Base-by-base conservation (phyloP, 2,888 invertebrate species). In the Salticus scenicus region DNA sequence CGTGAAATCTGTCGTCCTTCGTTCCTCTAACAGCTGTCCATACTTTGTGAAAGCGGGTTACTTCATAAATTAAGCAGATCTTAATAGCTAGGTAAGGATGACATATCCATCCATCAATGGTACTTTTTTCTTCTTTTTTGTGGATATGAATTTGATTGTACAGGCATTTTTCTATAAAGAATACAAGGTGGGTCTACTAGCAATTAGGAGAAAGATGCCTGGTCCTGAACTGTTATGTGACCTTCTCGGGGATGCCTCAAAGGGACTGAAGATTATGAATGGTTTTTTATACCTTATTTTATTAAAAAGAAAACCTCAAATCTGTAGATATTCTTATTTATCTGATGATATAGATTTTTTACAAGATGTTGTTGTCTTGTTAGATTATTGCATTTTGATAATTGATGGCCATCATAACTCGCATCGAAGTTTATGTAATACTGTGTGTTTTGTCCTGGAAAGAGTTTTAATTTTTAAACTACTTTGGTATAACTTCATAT, bases 101-200 rank as follows among this genome's bases (percentile, higher is more conserved):
- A 69, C 77, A 57, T 51, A 12, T 77, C 30, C 83, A 84, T 84
- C 83, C 37, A 84, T 84, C 83, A 84, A 77, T 83, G 76, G 2
- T 1, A 24, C 1, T 24, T 57, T 57, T 57, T 57, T 57, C 24
- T 12, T 47, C n/a, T 47, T 12, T 47, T 2, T 1, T 57, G 2
- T 4, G 24, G 20, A 57, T 57, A 57, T 57, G 57, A 24, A 57
- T 57, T 57, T 57, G 24, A 57, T 57, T 57, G 5, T 17, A 20
- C 8, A 24, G 4, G 24, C 57, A 1, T 57, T 57, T 57, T 57
- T 57, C 57, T 24, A 17, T 24, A 24, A 24, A 57, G 57, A 57
- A 17, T 24, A 5, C 7, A 24, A 57, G 57, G 24, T 24, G 57
- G 57, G 24, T 57, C 5, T 57, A 17, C 4, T 17, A 17, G 4